Base-by-base conservation (phyloP, 2,113 vertebrate genomes). In the Calidris pygmaea region DNA sequence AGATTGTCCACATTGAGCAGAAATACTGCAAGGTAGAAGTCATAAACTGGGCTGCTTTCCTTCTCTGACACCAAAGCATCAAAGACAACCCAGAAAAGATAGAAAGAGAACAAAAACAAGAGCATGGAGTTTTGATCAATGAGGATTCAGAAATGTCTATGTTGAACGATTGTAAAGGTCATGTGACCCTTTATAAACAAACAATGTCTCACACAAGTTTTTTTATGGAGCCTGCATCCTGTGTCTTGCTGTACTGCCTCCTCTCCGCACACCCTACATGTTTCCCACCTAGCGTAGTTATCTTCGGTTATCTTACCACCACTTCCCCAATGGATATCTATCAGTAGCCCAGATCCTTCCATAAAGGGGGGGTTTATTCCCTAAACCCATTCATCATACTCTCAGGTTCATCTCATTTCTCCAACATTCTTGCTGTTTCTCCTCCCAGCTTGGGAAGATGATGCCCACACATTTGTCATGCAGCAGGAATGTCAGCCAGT, bases 401-500 rank as follows among this genome's bases (percentile, higher is more conserved):
- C 58, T 79, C 23, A 34, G 18, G 47, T 83, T 94, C 45, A 27
- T 87, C 58, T 83, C 5, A 2, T 48, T 94, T 83, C 94, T 94
- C 53, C 63, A 53, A 63, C 71, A 47, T 91, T 90, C 78, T 74
- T 95, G 10, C 39, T 87, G 29, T 86, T 83, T 80, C 72, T 87
- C 71, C 72, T 94, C 87, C 58, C 71, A 77, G 75, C 39, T 72
- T 62, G 67, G 62, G 75, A 83, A 85, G 79, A 85, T 43, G 79
- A 84, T 92, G 83, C 67, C 60, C 29, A 10, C 45, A 39, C 53
- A 72, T 88, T 88, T 83, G 71, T 94, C 90, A 93, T 62, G 94
- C 63, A 88, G 67, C 27, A 94, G 71, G 85, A 94, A 93, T 73
- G 82, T 76, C 85, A 90, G 48, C n/a, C 71, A 85, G 88, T 18